These are phyloP conservation scores for Fregata magnificens DNA, from an alignment of 2,113 vertebrate species.

Conservation along the genomic window DNA sequence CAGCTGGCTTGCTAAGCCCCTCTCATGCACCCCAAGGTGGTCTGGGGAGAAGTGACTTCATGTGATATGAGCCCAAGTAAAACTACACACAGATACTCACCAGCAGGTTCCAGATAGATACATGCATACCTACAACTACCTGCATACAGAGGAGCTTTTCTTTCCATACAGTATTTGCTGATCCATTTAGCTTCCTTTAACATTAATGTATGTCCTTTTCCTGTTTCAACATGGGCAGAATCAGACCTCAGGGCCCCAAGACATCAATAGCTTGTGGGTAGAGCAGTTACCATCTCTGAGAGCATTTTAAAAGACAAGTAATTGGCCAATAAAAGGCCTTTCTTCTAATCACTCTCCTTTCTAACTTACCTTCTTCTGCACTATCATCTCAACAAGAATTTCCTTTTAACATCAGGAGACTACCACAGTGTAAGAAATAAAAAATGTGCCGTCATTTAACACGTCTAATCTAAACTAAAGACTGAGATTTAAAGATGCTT, in stretches of 20 bases:
- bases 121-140: not conserved
- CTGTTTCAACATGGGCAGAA: not conserved
- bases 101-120: not conserved
- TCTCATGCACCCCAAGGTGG: not conserved
- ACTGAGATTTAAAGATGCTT: slow-evolving; percentile 2
- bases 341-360: not conserved
- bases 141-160: not conserved
- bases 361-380: not conserved
- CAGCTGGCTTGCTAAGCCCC: not conserved
- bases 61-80: not conserved
- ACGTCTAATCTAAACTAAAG: not conserved
- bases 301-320: not conserved
- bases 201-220: not conserved
- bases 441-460: not conserved
- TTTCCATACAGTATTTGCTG: not conserved
- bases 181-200: not conserved
- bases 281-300: not conserved
- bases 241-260: not conserved
- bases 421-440: not conserved
- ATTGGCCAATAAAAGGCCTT: not conserved
- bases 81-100: not conserved
- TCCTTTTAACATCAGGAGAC: not conserved
- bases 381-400: not conserved
- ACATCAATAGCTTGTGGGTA: not conserved
- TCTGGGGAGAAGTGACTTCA: not conserved